Evolutionary conservation across 2,888 invertebrate species (phyloP).

Genomic region (Catocala fraxini): DNA sequence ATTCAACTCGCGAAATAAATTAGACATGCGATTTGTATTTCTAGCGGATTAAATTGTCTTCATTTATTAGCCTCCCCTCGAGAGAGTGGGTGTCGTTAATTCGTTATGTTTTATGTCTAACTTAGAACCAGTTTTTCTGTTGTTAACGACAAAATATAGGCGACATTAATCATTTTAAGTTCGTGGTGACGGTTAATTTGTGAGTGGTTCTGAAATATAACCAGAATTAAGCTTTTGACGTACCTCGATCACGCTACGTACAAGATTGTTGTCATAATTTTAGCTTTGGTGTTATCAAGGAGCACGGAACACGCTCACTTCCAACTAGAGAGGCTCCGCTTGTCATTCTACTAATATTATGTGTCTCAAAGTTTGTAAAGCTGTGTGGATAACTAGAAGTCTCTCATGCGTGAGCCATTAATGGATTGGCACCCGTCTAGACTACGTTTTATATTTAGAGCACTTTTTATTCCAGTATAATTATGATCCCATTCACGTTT

Average conservation of each 20-base stretch:
- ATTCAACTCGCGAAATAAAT: constrained; percentile 74
- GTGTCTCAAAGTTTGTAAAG: too few species aligned
- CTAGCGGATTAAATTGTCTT: constrained; percentile 75
- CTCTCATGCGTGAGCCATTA: too few species aligned
- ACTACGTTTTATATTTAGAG: too few species aligned
- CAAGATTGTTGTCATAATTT: constrained; percentile 1
- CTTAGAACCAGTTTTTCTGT: constrained; percentile 19
- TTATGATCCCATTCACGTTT: too few species aligned
- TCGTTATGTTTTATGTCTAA: constrained; percentile 22
- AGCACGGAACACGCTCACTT: too few species aligned
- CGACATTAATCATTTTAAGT: constrained; percentile 31
- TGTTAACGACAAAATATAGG: constrained; percentile 28
- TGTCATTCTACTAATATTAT: too few species aligned
- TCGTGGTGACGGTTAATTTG: constrained; percentile 25
- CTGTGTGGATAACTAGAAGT: too few species aligned
- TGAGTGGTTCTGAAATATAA: constrained; percentile 10
- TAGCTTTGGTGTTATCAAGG: not conserved
- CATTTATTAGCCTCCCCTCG: constrained; percentile 68
- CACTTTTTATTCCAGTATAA: too few species aligned
- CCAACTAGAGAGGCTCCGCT: too few species aligned
- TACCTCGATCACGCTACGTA: constrained; percentile 3
- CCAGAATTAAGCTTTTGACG: constrained; percentile 5
- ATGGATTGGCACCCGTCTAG: too few species aligned
- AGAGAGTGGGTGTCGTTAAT: constrained; percentile 50
- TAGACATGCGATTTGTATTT: constrained; percentile 74